Evolutionary conservation across 2,888 invertebrate species (phyloP).

Genomic region (Drosophila nr. perissopoda): DNA sequence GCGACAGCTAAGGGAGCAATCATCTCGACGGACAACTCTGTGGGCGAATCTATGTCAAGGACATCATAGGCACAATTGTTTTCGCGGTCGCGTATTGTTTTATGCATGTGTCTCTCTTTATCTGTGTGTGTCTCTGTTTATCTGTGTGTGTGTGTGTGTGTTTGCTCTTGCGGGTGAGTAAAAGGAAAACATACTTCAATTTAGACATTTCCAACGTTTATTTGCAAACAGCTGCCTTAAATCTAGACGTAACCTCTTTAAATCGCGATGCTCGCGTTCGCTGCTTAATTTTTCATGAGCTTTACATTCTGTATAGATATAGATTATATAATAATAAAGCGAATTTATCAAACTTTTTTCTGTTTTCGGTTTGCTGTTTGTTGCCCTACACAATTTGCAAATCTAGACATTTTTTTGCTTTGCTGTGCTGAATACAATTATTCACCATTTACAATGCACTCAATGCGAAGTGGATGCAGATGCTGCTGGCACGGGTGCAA

Average conservation of each 20-base stretch:
- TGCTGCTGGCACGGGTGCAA: slow-evolving; percentile 11
- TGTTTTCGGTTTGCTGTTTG: slow-evolving; percentile 20
- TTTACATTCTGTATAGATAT: slow-evolving; percentile 34
- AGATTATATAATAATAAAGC: slow-evolving; percentile 52
- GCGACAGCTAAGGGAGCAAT: slow-evolving; percentile 68
- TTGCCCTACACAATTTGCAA: slow-evolving; percentile 62
- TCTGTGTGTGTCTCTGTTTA: slow-evolving; percentile 2
- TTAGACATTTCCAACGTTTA: slow-evolving; percentile 71
- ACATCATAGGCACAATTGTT: slow-evolving; percentile 53
- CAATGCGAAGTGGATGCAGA: slow-evolving; percentile 55
- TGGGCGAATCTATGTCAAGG: slow-evolving; percentile 71
- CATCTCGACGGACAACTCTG: slow-evolving; percentile 45
- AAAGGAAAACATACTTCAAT: slow-evolving; percentile 28
- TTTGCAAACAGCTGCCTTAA: slow-evolving; percentile 71
- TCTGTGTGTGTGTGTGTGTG: slow-evolving; percentile 8
- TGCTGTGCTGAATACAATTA: slow-evolving; percentile 69
- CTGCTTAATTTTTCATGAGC: slow-evolving; percentile 20
- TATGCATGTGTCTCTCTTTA: background rate
- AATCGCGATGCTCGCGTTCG: slow-evolving; percentile 14
- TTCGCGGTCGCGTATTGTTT: slow-evolving; percentile 43
- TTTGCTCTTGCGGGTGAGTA: background rate
- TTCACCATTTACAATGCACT: slow-evolving; percentile 79
- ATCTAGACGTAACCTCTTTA: slow-evolving; percentile 62
- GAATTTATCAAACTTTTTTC: slow-evolving; percentile 41
- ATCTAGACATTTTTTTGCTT: slow-evolving; percentile 41